These are phyloP conservation scores for Elephas maximus DNA, from an alignment of 2,113 vertebrate species.

Conservation along the genomic window DNA sequence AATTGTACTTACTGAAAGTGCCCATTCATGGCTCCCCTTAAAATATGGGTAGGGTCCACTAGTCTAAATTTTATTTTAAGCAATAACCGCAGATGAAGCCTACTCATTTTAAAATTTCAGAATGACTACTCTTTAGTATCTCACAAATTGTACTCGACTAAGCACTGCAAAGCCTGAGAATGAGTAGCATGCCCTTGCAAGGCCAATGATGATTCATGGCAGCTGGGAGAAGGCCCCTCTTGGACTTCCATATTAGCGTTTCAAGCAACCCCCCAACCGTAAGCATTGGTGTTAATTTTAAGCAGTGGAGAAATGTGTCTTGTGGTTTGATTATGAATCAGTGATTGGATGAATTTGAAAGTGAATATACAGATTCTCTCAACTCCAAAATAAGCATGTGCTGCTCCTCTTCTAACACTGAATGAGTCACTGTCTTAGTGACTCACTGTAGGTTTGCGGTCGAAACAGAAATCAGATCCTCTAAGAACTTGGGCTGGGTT, in stretches of 20 bases:
- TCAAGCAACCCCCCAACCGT: neutral
- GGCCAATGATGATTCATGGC: constrained; percentile 17
- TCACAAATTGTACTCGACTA: neutral
- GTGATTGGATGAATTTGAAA: constrained; percentile 58
- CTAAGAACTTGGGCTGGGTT: constrained; percentile 34
- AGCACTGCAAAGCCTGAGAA: neutral
- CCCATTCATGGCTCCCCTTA: neutral
- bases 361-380: constrained; percentile 50
- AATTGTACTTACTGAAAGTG: neutral
- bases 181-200: constrained; percentile 3
- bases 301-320: neutral
- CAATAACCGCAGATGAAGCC: neutral
- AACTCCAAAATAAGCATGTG: constrained; percentile 55
- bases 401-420: neutral
- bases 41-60: neutral
- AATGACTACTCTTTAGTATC: neutral
- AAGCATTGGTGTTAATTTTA: constrained; percentile 10
- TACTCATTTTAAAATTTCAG: neutral
- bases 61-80: neutral
- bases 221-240: neutral
- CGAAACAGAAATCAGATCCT: constrained; percentile 64
- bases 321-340: constrained; percentile 58
- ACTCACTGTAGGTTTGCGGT: constrained; percentile 57
- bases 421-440: constrained; percentile 71
- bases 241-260: neutral